Conservation (phyloP, 2,797 vertebrate genomes). For the Falco berigora region DNA sequence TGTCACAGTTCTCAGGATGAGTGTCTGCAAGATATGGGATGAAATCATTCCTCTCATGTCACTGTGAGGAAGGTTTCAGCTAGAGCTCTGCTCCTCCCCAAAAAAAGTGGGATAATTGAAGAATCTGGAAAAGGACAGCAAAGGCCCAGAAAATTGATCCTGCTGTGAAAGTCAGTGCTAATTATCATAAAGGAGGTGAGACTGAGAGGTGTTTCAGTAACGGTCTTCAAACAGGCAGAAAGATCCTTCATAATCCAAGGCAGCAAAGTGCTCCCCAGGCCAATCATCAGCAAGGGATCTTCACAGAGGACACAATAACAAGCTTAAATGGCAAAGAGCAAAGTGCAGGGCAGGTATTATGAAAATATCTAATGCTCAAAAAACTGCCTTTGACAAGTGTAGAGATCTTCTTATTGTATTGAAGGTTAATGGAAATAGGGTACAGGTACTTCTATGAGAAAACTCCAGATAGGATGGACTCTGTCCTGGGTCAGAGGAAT, state of each 20-base stretch:
- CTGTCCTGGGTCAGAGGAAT: not conserved
- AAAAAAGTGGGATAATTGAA: rapidly evolving
- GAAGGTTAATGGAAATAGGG: not conserved
- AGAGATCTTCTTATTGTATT: rapidly evolving
- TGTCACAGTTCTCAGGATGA: not conserved
- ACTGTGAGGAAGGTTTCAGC: not conserved
- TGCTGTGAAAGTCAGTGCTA: not conserved
- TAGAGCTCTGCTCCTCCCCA: not conserved
- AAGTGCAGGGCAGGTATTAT: not conserved
- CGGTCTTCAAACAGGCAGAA: not conserved
- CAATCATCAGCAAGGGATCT: not conserved
- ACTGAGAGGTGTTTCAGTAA: not conserved
- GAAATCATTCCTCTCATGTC: not conserved
- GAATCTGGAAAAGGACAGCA: not conserved
- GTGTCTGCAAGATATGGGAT: not conserved
- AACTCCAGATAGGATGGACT: not conserved
- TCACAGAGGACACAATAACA: not conserved
- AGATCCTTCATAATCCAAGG: not conserved
- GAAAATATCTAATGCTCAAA: not conserved
- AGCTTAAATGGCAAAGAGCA: not conserved
- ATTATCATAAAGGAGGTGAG: not conserved
- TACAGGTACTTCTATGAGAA: not conserved
- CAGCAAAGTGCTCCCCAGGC: not conserved
- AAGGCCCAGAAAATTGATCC: not conserved
- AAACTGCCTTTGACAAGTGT: not conserved